phyloP scores from a whole-genome alignment of 2,888 invertebrate genomes.

The Cyclophora albipunctata region DNA sequence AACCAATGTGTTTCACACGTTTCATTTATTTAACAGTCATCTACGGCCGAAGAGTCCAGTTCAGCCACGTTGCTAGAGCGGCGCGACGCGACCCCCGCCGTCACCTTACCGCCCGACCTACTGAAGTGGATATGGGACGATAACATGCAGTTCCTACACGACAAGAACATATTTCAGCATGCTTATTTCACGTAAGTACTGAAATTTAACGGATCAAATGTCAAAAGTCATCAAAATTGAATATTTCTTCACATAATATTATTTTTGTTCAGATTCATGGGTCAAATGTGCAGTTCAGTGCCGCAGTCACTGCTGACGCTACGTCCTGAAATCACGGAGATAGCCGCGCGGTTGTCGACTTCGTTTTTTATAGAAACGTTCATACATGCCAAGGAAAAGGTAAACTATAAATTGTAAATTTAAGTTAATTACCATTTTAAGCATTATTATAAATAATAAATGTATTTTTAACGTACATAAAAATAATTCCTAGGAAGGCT shows the following conservation, averaged over 20 bases:
- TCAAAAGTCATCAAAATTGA: not conserved
- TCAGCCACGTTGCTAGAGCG: conserved; percentile 38
- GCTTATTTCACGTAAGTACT: conserved; percentile 90
- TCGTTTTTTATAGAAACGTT: conserved; percentile 97
- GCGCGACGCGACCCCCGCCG: conserved; percentile 41
- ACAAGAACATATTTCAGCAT: conserved; percentile 97
- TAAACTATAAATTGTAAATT: conserved; percentile 32
- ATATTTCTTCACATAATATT: too few species aligned
- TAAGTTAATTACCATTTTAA: too few species aligned
- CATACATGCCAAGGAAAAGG: conserved; percentile 97
- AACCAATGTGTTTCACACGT: too few species aligned
- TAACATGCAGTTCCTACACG: conserved; percentile 95
- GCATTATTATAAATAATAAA: too few species aligned
- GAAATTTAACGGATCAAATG: not conserved
- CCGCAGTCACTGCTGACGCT: conserved; percentile 90
- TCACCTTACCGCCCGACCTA: conserved; percentile 84
- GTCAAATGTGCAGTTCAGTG: conserved; percentile 95
- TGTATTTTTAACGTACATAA: too few species aligned
- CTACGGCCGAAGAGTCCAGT: conserved; percentile 46
- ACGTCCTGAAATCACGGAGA: conserved; percentile 86
- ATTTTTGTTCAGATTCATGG: conserved; percentile 85
- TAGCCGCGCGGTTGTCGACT: conserved; percentile 90
- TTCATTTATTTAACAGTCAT: conserved; percentile 34
- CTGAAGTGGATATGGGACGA: conserved; percentile 98
- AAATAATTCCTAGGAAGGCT: too few species aligned